Percentiles rank a stretch among this genome's conserved stretches.
phyloP scores from a whole-genome alignment of 2,113 vertebrate genomes.

The Struthio camelus region DNA sequence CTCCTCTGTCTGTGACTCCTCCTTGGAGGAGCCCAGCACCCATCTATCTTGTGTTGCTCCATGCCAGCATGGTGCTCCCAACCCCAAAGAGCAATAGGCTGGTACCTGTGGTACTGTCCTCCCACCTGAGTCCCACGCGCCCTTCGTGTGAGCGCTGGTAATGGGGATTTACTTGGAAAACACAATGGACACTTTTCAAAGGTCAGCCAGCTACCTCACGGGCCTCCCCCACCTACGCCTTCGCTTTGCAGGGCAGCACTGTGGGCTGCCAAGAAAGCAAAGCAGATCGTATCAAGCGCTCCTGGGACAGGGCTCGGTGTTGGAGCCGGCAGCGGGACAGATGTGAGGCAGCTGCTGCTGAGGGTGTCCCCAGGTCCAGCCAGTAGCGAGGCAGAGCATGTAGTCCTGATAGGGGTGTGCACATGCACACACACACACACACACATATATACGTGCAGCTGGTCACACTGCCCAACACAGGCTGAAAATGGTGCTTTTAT shows the following conservation, averaged over 20 bases:
- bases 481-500: no score
- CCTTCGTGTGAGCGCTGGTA: background rate
- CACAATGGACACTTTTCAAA: background rate
- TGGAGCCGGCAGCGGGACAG: background rate
- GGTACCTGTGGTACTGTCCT: background rate
- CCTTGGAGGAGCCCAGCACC: background rate
- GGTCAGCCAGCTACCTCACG: background rate
- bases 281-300: background rate
- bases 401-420: fast-evolving
- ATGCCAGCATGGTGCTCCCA: background rate
- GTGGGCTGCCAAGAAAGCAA: fast-evolving
- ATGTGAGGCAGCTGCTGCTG: background rate
- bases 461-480: no score
- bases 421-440: fast-evolving
- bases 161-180: background rate
- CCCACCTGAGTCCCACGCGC: background rate
- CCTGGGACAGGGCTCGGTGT: background rate
- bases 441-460: no score
- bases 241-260: background rate
- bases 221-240: background rate
- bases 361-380: fast-evolving
- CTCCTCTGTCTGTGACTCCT: background rate
- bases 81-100: background rate
- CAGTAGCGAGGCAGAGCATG: background rate
- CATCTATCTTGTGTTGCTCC: fast-evolving